Evolutionary conservation across 2,888 invertebrate genomes (phyloP).

Genomic region (Rhaphigaster nebulosa): DNA sequence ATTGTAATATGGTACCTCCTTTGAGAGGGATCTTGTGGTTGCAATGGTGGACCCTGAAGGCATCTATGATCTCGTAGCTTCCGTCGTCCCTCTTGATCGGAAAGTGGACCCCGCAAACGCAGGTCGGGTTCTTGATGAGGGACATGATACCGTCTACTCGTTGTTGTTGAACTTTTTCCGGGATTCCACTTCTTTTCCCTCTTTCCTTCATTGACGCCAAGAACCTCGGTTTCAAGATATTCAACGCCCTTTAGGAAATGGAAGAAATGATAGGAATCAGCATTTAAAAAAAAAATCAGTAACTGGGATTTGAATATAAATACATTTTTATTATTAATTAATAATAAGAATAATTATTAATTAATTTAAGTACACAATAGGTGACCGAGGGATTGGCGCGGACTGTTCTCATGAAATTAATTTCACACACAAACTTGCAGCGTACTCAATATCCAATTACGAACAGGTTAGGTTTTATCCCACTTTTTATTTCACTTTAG

Average conservation of each 20-base stretch:
- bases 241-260: slow-evolving; percentile 69
- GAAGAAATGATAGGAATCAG: background rate
- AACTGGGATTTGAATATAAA: too few species aligned
- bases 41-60: slow-evolving; percentile 82
- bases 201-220: slow-evolving; percentile 24
- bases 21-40: slow-evolving; percentile 79
- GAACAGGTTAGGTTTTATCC: too few species aligned
- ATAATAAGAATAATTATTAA: too few species aligned
- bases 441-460: too few species aligned
- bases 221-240: slow-evolving; percentile 49
- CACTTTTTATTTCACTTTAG: too few species aligned
- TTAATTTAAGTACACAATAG: too few species aligned
- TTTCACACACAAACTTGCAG: too few species aligned
- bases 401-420: too few species aligned
- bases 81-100: slow-evolving; percentile 80
- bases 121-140: slow-evolving; percentile 78
- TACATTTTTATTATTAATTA: too few species aligned
- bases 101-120: slow-evolving; percentile 77
- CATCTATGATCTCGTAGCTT: slow-evolving; percentile 78
- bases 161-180: slow-evolving; percentile 74
- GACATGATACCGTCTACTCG: slow-evolving; percentile 66
- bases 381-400: too few species aligned
- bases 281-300: too few species aligned
- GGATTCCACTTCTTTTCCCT: slow-evolving; percentile 67
- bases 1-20: slow-evolving; percentile 70